Evolutionary conservation across 1,140 invertebrate genomes (phyloP), one percentile per base, ranked within the genome.

Genomic region (Pseudachorutes palmiensis): DNA sequence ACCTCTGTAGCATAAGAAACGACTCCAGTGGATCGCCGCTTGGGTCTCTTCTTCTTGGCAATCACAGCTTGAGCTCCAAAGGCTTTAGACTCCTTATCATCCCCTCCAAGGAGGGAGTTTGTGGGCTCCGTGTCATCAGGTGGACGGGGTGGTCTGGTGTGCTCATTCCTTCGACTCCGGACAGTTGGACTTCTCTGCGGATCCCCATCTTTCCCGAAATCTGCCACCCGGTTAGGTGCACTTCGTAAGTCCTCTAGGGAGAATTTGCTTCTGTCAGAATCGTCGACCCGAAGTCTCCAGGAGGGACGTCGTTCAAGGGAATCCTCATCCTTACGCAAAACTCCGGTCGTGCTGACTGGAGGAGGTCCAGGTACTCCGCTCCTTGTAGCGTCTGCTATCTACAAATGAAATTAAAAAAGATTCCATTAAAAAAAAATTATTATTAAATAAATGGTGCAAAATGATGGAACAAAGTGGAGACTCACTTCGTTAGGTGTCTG

Each of bases 231-330:
- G 1, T 22, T 28, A 1, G 2, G 24, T 48, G 48, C 31, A 31
- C 19, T 71, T 49, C 72, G 33, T 12, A 68, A 68, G 62, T 74
- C 72, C 51, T 74, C 72, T 19, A 74, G 55, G 24, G 70, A 71
- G 51, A 74, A 74, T 89, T 92, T 93, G 81, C 86, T 90, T 79
- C 76, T 76, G 65, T 80, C 78, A 60, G 86, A 85, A 78, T 88
- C 88, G 83, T 92, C 90, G 77, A 92, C 87, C 77, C 88, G 86
- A 72, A 93, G 83, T 78, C 90, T 85, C 91, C 91, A 94, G 71
- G 91, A 93, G 1, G 91, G 91, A 76, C 91, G 84, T 69, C 91
- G 84, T 79, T 93, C 91, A 26, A 78, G 77, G 72, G 78, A 80
- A 72, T 78, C 81, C 75, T 83, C 78, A 77, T 81, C 75, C 48